Evolutionary conservation across 2,113 vertebrate species (phyloP).

Genomic region (Cnemophilus loriae): DNA sequence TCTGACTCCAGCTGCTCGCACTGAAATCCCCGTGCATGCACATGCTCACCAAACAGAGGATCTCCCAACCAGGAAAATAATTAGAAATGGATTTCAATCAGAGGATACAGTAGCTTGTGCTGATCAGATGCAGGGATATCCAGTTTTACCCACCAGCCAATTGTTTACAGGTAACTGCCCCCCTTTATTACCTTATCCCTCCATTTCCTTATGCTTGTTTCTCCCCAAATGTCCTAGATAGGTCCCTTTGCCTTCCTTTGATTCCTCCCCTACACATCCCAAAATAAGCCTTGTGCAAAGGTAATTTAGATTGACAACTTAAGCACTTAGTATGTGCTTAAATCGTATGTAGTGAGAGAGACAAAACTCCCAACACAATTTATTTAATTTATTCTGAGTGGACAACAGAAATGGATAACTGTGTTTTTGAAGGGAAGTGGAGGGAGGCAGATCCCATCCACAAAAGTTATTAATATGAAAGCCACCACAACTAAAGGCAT

Average conservation of each 20-base stretch:
- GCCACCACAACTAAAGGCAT: background rate
- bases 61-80: background rate
- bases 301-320: background rate
- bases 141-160: background rate
- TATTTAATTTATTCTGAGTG: background rate
- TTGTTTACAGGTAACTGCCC: background rate
- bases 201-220: background rate
- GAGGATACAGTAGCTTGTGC: background rate
- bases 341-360: background rate
- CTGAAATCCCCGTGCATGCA: background rate
- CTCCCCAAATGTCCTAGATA: background rate
- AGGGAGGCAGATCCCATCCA: background rate
- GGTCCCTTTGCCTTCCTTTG: background rate
- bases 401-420: background rate
- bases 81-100: background rate
- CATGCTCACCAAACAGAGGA: background rate
- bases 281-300: background rate
- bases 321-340: background rate
- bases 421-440: background rate
- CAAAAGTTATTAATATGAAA: background rate
- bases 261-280: background rate
- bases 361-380: background rate
- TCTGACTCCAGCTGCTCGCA: background rate
- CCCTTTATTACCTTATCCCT: background rate
- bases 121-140: background rate